phyloP scores from a whole-genome alignment of 1,140 invertebrate genomes.

The Trachelipus rathkii region DNA sequence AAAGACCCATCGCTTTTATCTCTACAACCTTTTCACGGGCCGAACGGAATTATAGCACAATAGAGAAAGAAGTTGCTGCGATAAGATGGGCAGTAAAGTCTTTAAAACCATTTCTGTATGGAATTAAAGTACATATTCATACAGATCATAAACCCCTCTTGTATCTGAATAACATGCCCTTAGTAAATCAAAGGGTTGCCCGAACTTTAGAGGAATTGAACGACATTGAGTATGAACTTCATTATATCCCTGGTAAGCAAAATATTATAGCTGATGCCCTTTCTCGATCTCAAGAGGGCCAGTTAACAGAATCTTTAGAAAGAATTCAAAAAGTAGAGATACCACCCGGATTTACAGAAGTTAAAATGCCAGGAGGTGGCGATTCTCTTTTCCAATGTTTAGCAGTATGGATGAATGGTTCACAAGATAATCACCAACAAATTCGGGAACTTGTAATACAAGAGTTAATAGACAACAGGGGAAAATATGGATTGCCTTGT shows the following conservation, averaged over 20 bases:
- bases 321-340: background rate
- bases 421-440: no score
- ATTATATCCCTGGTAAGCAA: background rate
- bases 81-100: slow-evolving; percentile 19
- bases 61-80: background rate
- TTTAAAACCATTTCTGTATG: slow-evolving; percentile 3
- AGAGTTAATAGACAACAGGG: no score
- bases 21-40: slow-evolving; percentile 3
- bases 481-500: no score
- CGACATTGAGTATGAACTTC: background rate
- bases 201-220: background rate
- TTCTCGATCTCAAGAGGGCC: background rate
- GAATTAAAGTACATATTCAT: background rate
- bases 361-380: background rate
- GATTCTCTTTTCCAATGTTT: background rate
- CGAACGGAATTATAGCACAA: slow-evolving; percentile 1
- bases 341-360: background rate
- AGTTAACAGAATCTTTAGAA: no score
- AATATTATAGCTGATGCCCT: background rate
- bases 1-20: slow-evolving; percentile 14
- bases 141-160: background rate
- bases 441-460: no score
- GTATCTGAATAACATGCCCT: background rate
- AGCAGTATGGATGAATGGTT: no score
- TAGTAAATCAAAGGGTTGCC: background rate